Percentiles rank a stretch among this genome's conserved stretches.
These are phyloP conservation scores for Oreochromis aureus DNA, from an alignment of 2,113 vertebrate species.

Conservation along the genomic window DNA sequence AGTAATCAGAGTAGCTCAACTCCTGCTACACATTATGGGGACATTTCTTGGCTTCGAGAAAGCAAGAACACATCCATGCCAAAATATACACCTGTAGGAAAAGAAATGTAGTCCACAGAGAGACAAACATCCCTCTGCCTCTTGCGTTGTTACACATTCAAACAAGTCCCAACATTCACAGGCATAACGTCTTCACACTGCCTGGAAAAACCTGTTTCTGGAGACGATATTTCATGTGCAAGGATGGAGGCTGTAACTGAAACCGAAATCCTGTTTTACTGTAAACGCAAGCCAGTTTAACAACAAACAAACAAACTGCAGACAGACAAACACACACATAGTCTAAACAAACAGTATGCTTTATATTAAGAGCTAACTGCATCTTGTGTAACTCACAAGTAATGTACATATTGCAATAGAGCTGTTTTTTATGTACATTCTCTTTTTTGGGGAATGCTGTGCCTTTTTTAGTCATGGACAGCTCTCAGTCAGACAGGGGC, in stretches of 20 bases:
- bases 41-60: neutral
- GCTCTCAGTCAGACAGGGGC: neutral
- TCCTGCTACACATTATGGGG: neutral
- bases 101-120: neutral
- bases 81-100: neutral
- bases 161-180: neutral
- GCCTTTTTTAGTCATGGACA: constrained; percentile 20
- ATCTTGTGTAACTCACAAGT: neutral
- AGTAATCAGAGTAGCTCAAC: neutral
- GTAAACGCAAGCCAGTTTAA: neutral
- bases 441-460: neutral
- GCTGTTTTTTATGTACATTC: neutral
- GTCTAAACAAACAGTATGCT: neutral
- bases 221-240: neutral
- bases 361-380: neutral
- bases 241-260: neutral
- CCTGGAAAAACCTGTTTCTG: constrained; percentile 35
- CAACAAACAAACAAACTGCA: neutral
- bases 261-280: neutral
- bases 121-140: neutral
- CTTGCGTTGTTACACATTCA: neutral
- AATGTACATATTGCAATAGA: neutral
- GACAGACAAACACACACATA: neutral
- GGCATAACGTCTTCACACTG: neutral
- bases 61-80: neutral